Conservation (phyloP, 2,888 invertebrate species). For the Sipunculus nudus region DNA sequence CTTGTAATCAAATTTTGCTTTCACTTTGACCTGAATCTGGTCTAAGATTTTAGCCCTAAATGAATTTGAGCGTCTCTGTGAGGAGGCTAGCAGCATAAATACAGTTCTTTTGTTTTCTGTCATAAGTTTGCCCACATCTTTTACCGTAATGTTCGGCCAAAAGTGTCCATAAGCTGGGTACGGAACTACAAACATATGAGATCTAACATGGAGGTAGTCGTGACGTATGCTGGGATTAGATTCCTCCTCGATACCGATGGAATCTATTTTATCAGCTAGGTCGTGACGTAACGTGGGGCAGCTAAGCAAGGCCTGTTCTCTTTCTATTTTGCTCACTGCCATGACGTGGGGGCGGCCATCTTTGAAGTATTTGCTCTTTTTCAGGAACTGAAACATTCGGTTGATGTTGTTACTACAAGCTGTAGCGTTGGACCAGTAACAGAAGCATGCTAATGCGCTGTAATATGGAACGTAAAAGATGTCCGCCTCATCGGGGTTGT, state of each 20-base stretch:
- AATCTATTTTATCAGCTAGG: slow-evolving; percentile 37
- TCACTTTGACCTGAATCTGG: no score
- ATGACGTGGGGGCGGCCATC: slow-evolving; percentile 47
- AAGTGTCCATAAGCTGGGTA: slow-evolving; percentile 55
- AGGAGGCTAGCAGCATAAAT: slow-evolving; percentile 46
- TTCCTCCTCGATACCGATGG: slow-evolving; percentile 47
- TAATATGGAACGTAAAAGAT: slow-evolving; percentile 49
- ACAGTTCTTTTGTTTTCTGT: slow-evolving; percentile 34
- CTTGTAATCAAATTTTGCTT: no score
- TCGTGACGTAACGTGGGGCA: slow-evolving; percentile 44
- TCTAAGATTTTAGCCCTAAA: slow-evolving; percentile 45
- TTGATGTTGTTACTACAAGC: background rate
- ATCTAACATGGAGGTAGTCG: slow-evolving; percentile 8
- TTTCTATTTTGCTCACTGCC: slow-evolving; percentile 48
- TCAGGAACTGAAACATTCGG: background rate
- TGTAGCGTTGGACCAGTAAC: background rate
- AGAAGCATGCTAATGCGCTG: slow-evolving; percentile 37
- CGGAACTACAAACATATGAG: slow-evolving; percentile 45
- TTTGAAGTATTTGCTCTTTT: background rate
- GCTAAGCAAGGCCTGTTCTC: slow-evolving; percentile 32
- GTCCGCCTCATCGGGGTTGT: slow-evolving; percentile 41
- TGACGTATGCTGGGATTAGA: background rate
- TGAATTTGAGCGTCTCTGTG: slow-evolving; percentile 41
- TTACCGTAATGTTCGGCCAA: no score
- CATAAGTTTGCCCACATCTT: no score